Evolutionary conservation across 2,888 invertebrate species (phyloP), one percentile per base, ranked within the genome.

Genomic region (Epinotia brunnichana): DNA sequence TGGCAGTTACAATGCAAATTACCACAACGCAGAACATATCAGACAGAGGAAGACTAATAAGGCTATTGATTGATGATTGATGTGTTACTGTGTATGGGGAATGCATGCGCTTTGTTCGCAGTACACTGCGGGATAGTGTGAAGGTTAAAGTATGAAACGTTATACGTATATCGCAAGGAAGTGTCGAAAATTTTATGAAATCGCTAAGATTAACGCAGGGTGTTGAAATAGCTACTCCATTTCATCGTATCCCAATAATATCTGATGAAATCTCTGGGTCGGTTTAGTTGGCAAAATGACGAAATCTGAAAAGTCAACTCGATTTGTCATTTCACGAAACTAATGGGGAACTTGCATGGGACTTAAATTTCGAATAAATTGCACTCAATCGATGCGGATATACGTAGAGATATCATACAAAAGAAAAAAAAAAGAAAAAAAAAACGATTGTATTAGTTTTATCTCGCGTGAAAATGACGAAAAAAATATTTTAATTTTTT

Each of bases 71-170:
- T 64, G 70, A 64, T 69, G 73, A 69, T 73, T 73, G 68, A 73
- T 44, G 51, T 29, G 35, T 29, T 68, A 63, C 63, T 41, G 48
- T 59, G 60, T n/a, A n/a, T 9, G n/a, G 68, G 66, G 60, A 68
- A 51, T 51, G 63, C 56, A 15, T 5, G 35, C 17, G 72, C 68
- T 72, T 72, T 73, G 73, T 63, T 63, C 76, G 29, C 2, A 51
- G 15, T 77, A 74, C 75, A 77, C 70, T 77, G 35, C 10, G 4
- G 69, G 75, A 64, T 76, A 73, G 21, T 3, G 15, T 29, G 9
- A 53, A 9, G 44, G 4, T 2, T 13, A 15, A 41, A 60, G 13
- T 21, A 35, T 9, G 9, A 35, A 35, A 35, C 29, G 0, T 7
- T 29, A 29, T 29, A 24, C 21, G 21, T 24, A 24, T n/a, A 53